Conservation (phyloP, 2,888 invertebrate genomes). For the Argyresthia albistria region DNA sequence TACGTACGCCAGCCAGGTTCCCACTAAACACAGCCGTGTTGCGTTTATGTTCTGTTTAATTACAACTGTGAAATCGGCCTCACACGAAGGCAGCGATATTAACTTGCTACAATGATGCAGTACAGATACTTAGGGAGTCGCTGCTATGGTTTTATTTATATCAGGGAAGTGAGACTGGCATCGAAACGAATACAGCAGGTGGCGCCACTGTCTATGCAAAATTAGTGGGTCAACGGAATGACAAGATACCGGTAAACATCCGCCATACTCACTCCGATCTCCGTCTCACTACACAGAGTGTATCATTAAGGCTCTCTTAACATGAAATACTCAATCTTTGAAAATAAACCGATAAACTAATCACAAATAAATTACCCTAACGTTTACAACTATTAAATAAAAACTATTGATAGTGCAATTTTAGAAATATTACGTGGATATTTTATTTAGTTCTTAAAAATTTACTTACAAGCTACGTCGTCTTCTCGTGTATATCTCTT, state of each 20-base stretch:
- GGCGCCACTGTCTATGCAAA: not conserved
- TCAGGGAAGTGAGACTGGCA: not conserved
- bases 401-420: not conserved
- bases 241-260: not conserved
- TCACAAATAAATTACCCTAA: not conserved
- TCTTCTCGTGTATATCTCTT: slow-evolving; percentile 34
- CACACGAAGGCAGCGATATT: too few species aligned
- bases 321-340: not conserved
- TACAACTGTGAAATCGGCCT: too few species aligned
- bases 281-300: too few species aligned
- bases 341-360: not conserved
- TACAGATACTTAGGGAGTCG: too few species aligned
- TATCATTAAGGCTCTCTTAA: not conserved
- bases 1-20: too few species aligned
- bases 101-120: too few species aligned
- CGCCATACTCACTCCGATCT: not conserved
- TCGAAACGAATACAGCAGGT: not conserved
- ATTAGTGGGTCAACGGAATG: not conserved
- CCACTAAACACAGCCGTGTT: too few species aligned
- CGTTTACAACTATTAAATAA: not conserved
- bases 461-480: not conserved
- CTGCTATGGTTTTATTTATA: too few species aligned
- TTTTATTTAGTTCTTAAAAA: not conserved
- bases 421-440: not conserved
- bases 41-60: too few species aligned